These are phyloP conservation scores for Penaeus chinensis DNA, from an alignment of 1,140 invertebrate species.

Conservation along the genomic window DNA sequence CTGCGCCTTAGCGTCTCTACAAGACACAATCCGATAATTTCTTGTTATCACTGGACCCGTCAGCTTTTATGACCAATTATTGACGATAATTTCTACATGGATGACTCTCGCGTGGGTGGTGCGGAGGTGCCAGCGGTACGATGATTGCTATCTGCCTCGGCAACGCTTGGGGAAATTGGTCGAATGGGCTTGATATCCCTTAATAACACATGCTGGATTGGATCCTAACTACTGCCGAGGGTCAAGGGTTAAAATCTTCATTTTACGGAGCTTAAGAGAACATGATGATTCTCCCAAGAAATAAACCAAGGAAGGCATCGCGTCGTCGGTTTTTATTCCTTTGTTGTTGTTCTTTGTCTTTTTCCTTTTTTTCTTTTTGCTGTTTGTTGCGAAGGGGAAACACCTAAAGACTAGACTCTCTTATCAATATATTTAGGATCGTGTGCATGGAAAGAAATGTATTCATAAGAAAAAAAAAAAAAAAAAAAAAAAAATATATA, in stretches of 20 bases:
- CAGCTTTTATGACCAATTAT: conserved; percentile 46
- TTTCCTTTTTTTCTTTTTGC: no score
- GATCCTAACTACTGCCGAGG: neutral
- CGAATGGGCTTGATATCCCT: no score
- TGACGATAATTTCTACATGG: conserved; percentile 51
- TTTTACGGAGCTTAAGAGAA: no score
- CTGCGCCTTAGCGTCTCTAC: conserved; percentile 30
- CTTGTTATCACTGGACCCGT: conserved; percentile 23
- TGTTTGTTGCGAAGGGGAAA: no score
- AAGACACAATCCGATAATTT: conserved; percentile 49
- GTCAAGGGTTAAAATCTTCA: no score
- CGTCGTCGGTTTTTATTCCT: neutral
- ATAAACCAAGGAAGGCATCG: no score
- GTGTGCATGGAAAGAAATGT: no score
- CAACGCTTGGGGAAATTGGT: neutral
- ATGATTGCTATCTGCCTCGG: neutral
- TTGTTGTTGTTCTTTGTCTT: no score
- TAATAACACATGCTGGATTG: neutral
- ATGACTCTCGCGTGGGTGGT: conserved; percentile 38
- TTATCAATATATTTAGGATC: no score
- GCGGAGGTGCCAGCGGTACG: conserved; percentile 18
- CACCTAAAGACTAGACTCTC: no score
- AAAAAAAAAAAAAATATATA: neutral
- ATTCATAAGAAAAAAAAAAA: no score
- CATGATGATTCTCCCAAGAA: no score